Base-by-base conservation (phyloP, 2,113 vertebrate genomes). In the Periophthalmodon schlosseri region DNA sequence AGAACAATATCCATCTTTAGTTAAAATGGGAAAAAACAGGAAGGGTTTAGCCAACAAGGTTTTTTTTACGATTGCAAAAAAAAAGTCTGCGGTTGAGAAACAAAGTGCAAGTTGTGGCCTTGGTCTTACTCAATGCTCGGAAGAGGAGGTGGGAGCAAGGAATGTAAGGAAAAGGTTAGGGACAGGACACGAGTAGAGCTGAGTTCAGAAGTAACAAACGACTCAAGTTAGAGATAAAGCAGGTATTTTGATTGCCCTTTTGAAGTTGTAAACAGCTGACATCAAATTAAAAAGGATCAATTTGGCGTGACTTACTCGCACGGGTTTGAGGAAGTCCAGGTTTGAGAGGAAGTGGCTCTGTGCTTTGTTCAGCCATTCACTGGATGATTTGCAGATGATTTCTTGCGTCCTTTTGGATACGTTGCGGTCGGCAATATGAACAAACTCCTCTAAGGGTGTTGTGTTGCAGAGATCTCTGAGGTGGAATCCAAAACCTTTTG, bases 311-410 rank as follows among this genome's bases (percentile, higher is more conserved):
- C 94, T 95, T 82, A 97, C 96, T 86, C 93, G 87, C 74, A 96
- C 91, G 0, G 96, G 95, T 82, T 95, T 97, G 23, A 97, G 76
- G 78, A 95, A 95, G 91, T 96, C 92, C 81, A 97, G 76, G 76
- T 97, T 96, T 64, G 93, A 94, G 79, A 83, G 93, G 72, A 97
- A 95, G 71, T 90, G 90, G 71, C 76, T 91, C 69, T 96, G 95
- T 0, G 94, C 92, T 28, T 89, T 86, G 82, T 88, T 81, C 20
- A 96, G 92, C 84, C 95, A 95, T 49, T 95, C 93, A 34, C 89
- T 88, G 33, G 96, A 89, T 57, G 96, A 92, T 2, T 86, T 85
- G 81, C 96, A 97, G 75, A 97, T 89, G 28, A 95, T 94, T 11
- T 91, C 87, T 80, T 95, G 92, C 1, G 84, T 92, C 68, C 93